Base-by-base conservation (phyloP, 2,888 invertebrate species). In the Synanthedon vespiformis region DNA sequence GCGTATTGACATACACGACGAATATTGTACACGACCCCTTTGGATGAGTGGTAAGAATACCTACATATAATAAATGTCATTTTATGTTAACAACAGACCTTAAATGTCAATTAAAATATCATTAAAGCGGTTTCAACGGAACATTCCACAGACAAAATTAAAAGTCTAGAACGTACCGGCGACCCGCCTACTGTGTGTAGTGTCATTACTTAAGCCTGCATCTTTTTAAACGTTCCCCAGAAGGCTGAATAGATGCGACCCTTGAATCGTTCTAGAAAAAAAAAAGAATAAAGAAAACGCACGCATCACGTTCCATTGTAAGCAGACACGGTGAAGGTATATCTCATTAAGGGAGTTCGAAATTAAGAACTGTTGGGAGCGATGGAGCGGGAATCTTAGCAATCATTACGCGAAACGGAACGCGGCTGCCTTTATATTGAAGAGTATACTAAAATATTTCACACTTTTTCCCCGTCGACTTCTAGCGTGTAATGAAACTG, bases 321-420 rank as follows among this genome's bases (percentile, higher is more conserved):
- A 72, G 72, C 64, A 77, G 81, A 80, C 77, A 78, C 76, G 63
- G 53, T 55, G 77, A 77, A 83, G 84, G 82, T 82, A 74, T 78
- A 84, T 85, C 85, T 86, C 85, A 85, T 86, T 86, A 85, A 76
- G 74, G 70, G 79, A 71, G 73, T 78, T 72, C 65, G 74, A 77
- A 79, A 80, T 79, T 77, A 80, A 80, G 85, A 85, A 80, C 80
- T 34, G 22, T 22, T 64, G 73, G 60, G 72, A 61, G 73, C 78
- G 74, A 81, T 85, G 83, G 69, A 76, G 83, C 79, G 77, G 68
- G 73, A 79, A 77, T 83, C 85, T 86, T 85, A 76, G 80, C 76
- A 81, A 80, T 86, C 85, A 82, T 86, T 86, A 86, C 73, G 80
- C 65, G 72, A 62, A 72, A 75, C 72, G 72, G 67, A 74, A 72